Evolutionary conservation across 1,140 invertebrate species (phyloP), one percentile per base, ranked within the genome.

Genomic region (Parapsyche elsis): DNA sequence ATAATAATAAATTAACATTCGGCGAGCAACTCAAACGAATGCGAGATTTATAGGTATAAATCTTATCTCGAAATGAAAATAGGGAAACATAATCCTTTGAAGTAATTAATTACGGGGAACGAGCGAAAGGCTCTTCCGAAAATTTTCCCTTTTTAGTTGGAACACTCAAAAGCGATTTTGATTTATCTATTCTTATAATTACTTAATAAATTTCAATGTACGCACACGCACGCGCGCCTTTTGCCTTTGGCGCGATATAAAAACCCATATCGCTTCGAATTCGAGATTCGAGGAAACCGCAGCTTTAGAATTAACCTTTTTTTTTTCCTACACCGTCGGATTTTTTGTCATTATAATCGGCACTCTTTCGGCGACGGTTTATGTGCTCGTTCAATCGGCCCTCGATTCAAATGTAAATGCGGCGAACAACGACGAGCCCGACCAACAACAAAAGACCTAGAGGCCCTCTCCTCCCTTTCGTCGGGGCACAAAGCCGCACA

Each of bases 311-410:
- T n/a, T n/a, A n/a, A n/a, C n/a, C n/a, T n/a, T n/a, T n/a, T 46
- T 46, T 46, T 46, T 46, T 46, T 46, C 12, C 45, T 46, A 46
- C 12, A 46, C 12, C 12, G 45, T 12, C 12, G 45, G 10, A 53
- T 53, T 53, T 53, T 53, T 53, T 53, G 49, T 53, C 49, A 53
- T 53, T 53, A 53, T 53, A 12, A 53, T 53, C 10, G 49, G 16
- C 12, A 16, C 49, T 14, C 12, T 12, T 16, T 14, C 49, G 10
- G 12, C 1, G 10, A 14, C 49, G 16, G 49, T 53, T 53, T 53
- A 53, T 53, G 49, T 16, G 49, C 49, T 16, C 49, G 2, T 53
- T 53, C 49, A 53, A 53, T 53, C 49, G 49, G 49, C 12, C 10
- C 12, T 12, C 49, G 49, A 53, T 53, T 53, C 49, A 53, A 53